A percentile compares a stretch with the other conserved stretches of the same genome.
These are phyloP conservation scores for Drosophila virilis DNA, from an alignment of 1,140 invertebrate species.

Conservation along the genomic window DNA sequence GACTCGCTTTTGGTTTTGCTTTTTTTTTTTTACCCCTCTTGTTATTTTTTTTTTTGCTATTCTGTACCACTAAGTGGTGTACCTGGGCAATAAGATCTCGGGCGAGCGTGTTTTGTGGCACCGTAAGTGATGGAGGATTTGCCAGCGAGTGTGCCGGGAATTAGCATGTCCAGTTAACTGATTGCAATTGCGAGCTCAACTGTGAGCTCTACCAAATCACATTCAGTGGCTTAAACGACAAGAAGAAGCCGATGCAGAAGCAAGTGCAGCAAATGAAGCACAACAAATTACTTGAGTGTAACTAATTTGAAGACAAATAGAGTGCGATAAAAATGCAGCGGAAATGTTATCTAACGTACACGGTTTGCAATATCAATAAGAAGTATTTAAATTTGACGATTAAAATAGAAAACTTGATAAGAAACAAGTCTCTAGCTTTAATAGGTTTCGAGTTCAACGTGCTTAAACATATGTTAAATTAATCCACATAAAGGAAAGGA, in stretches of 20 bases:
- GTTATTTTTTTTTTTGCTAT: slow-evolving; percentile 24
- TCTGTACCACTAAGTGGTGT: slow-evolving; percentile 52
- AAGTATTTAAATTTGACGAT: too few relatives aligned
- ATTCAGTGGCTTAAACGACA: slow-evolving; percentile 16
- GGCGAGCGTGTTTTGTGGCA: slow-evolving; percentile 25
- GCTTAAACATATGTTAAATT: too few relatives aligned
- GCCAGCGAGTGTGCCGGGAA: slow-evolving; percentile 67
- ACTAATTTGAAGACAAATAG: slow-evolving; percentile 1
- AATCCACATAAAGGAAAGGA: too few relatives aligned
- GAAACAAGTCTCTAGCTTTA: too few relatives aligned
- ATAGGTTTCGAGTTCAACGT: too few relatives aligned
- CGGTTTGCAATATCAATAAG: too few relatives aligned
- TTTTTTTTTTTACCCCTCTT: slow-evolving; percentile 29
- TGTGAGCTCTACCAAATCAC: slow-evolving; percentile 10
- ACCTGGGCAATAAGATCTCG: slow-evolving; percentile 24
- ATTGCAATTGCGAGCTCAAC: slow-evolving; percentile 5
- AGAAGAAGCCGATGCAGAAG: background rate
- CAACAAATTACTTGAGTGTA: slow-evolving; percentile 2
- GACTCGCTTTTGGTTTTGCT: slow-evolving; percentile 63
- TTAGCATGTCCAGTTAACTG: slow-evolving; percentile 54
- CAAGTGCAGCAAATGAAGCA: background rate
- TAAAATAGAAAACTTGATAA: too few relatives aligned
- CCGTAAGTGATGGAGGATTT: slow-evolving; percentile 59
- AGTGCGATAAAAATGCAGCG: background rate
- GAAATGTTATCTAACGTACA: too few relatives aligned